Percentiles rank a stretch among this genome's conserved stretches.
Conservation (phyloP, 2,797 vertebrate species). For the Bucorvus abyssinicus region DNA sequence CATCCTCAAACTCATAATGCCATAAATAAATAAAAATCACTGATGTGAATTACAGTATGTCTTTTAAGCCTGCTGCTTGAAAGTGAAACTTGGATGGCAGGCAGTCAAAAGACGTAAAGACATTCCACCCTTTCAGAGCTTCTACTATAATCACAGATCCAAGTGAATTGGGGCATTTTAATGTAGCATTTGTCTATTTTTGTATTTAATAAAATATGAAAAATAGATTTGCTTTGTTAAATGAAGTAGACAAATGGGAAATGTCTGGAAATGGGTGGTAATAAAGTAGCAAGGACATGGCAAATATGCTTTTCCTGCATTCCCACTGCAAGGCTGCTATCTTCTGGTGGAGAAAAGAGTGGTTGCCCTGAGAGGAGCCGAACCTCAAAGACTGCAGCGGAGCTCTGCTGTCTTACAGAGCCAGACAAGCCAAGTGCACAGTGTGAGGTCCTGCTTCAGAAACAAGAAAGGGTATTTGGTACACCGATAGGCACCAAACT, state of each 20-base stretch:
- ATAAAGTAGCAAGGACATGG: background rate
- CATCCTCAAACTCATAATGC: background rate
- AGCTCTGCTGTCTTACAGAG: background rate
- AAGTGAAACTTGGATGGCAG: background rate
- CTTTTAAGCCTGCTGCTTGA: background rate
- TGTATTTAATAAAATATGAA: background rate
- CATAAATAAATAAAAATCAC: background rate
- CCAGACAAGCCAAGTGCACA: accelerated
- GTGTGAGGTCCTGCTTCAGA: background rate
- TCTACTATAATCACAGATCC: background rate
- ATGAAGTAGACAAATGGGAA: background rate
- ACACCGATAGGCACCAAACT: background rate
- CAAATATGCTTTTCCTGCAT: constrained; percentile 17
- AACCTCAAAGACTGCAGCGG: background rate
- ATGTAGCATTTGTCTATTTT: background rate
- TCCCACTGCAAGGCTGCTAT: background rate
- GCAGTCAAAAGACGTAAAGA: background rate
- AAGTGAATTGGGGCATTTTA: background rate
- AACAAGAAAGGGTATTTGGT: background rate
- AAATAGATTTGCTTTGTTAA: background rate
- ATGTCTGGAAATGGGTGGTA: constrained; percentile 15
- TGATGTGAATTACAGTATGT: background rate
- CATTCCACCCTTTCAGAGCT: background rate
- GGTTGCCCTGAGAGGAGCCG: background rate
- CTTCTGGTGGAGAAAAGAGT: background rate